Conservation (phyloP, 1,140 invertebrate genomes). For the Diabrotica virgifera region DNA sequence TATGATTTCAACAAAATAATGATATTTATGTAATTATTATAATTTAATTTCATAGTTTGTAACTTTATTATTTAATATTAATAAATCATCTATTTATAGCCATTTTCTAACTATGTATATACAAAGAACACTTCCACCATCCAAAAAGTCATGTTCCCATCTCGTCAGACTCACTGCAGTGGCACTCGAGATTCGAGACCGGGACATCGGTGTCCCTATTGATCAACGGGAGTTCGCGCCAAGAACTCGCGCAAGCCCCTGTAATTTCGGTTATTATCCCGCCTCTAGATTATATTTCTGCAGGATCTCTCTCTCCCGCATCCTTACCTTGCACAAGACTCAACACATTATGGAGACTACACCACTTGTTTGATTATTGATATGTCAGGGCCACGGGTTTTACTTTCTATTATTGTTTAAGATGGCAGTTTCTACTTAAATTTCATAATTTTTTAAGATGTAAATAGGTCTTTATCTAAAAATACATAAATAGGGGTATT, state of each 20-base stretch:
- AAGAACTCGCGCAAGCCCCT: constrained; percentile 35
- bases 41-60: too few species aligned
- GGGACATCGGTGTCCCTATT: constrained; percentile 39
- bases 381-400: not conserved
- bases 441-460: too few species aligned
- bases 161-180: constrained; percentile 32
- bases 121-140: constrained; percentile 4
- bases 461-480: too few species aligned
- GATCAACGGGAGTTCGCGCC: constrained; percentile 41
- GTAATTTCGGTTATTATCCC: constrained; percentile 25
- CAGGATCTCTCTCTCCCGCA: constrained; percentile 6
- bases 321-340: constrained; percentile 24
- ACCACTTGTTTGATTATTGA: constrained; percentile 14
- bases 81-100: too few species aligned
- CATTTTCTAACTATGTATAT: too few species aligned
- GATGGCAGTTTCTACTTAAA: too few species aligned
- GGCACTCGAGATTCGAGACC: constrained; percentile 36
- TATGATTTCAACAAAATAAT: too few species aligned
- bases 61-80: too few species aligned
- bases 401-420: not conserved
- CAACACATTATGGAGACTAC: constrained; percentile 17
- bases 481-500: too few species aligned
- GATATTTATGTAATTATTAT: too few species aligned
- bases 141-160: constrained; percentile 3
- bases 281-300: constrained; percentile 16